Evolutionary conservation across 2,888 invertebrate species (phyloP).

Genomic region (Cephalotes varians): DNA sequence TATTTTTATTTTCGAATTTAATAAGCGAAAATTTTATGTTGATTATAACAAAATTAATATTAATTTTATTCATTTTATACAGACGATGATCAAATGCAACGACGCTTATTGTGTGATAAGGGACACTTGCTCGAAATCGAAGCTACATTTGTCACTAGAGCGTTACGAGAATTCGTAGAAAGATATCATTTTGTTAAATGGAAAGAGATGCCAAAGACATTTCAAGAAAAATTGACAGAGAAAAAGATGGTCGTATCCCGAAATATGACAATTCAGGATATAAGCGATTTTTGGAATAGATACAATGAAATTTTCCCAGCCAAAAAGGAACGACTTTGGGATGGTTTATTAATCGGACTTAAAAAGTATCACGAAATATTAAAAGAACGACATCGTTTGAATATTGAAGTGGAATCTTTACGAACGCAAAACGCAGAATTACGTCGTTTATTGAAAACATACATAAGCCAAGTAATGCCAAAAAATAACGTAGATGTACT

Average conservation of each 20-base stretch:
- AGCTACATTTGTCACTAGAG: slow-evolving; percentile 89
- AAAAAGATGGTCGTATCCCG: slow-evolving; percentile 87
- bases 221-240: slow-evolving; percentile 82
- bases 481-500: slow-evolving; percentile 13
- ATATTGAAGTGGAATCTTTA: slow-evolving; percentile 89
- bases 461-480: slow-evolving; percentile 83
- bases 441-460: slow-evolving; percentile 89
- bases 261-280: slow-evolving; percentile 87
- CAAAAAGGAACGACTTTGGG: slow-evolving; percentile 91
- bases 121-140: slow-evolving; percentile 90
- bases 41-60: slow-evolving; percentile 20
- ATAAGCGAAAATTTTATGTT: not conserved
- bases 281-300: slow-evolving; percentile 90
- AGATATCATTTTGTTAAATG: slow-evolving; percentile 81
- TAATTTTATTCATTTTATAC: slow-evolving; percentile 5
- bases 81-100: slow-evolving; percentile 51
- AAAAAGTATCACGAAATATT: slow-evolving; percentile 89
- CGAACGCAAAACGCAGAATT: slow-evolving; percentile 90
- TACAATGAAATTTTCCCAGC: slow-evolving; percentile 88
- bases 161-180: slow-evolving; percentile 89
- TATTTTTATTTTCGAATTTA: not conserved
- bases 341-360: slow-evolving; percentile 88
- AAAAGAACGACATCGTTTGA: slow-evolving; percentile 90
- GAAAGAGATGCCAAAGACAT: slow-evolving; percentile 71
- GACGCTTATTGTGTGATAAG: slow-evolving; percentile 75